phyloP scores from a whole-genome alignment of 2,113 vertebrate species.

The Nannobrachium achirus region DNA sequence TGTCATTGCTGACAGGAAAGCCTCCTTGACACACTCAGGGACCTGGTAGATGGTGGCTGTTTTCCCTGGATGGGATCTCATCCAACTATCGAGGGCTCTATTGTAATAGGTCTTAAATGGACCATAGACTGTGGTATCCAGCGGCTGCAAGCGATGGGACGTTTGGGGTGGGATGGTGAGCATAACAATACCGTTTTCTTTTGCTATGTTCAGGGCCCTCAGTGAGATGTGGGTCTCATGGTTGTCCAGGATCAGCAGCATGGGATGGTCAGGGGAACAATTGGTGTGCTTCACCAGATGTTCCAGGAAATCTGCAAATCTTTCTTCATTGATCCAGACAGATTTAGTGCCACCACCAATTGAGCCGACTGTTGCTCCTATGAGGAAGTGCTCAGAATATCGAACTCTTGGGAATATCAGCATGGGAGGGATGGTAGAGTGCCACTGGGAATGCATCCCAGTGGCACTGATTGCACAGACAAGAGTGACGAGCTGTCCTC shows the following conservation, averaged over 20 bases:
- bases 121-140: conserved; percentile 24
- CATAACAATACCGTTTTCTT: conserved; percentile 39
- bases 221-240: conserved; percentile 35
- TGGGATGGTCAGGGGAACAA: conserved; percentile 21
- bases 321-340: conserved; percentile 42
- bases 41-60: conserved; percentile 28
- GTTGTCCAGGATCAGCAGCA: conserved; percentile 40
- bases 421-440: conserved; percentile 34
- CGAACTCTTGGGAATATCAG: conserved; percentile 27
- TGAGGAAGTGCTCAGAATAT: conserved; percentile 27
- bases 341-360: conserved; percentile 22
- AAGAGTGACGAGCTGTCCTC: conserved; percentile 41
- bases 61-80: conserved; percentile 21
- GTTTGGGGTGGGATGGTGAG: conserved; percentile 34
- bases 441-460: too few relatives aligned
- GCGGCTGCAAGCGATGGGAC: conserved; percentile 34
- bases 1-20: conserved; percentile 27
- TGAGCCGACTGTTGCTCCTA: too few relatives aligned
- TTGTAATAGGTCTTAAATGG: conserved; percentile 28
- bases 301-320: conserved; percentile 30
- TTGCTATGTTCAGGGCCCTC: conserved; percentile 16
- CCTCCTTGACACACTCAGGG: conserved; percentile 15
- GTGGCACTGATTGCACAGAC: conserved; percentile 50
- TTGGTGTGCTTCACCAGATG: conserved; percentile 31
- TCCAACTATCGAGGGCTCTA: conserved; percentile 28